Base-by-base conservation (phyloP, 2,888 invertebrate species). In the Orthosia gracilis region DNA sequence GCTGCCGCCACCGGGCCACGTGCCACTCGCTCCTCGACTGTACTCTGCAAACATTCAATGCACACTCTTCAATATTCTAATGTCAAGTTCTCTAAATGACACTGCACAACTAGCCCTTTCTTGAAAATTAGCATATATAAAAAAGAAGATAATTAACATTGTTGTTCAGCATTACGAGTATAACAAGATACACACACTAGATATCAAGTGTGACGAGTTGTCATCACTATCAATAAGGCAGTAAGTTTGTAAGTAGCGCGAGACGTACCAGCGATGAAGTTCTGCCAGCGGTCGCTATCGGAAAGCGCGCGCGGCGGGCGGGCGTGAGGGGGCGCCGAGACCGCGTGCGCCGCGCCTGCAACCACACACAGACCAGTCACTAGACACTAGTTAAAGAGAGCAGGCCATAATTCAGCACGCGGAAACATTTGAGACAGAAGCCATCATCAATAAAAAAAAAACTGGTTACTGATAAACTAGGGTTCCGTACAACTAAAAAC, bases 31-130 rank as follows among this genome's bases (percentile, higher is more conserved):
- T n/a, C 61, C 58, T 45, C 83, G 84, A 17, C 82, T 78, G 62
- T 84, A 88, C 15, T 89, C 92, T 92, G 88, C 45, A 75, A 17
- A 45, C 18, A 80, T 45, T 23, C 17, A 26, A 45, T 50, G 0
- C 9, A 45, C n/a, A 31, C 5, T 47, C 2, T 62, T 23, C 5
- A 40, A 4, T 7, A n/a, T 40, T 40, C 40, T 40, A 7, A 40
- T 40, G 40, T 40, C 40, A 40, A 9, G 40, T 40, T 40, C 40
- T 40, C 31, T 31, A 4, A 31, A 31, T 31, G 31, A 31, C 31
- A 4, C 3, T 31, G 31, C 31, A 31, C 3, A 31, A 31, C 31
- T 31, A 31, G 31, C 31, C 31, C 31, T 31, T 31, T 31, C 31
- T 31, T 26, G 17, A 17, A 26, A 55, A 15, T n/a, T 15, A 55